Conservation (phyloP, 2,113 vertebrate genomes). For the Onychorhynchus coronatus region DNA sequence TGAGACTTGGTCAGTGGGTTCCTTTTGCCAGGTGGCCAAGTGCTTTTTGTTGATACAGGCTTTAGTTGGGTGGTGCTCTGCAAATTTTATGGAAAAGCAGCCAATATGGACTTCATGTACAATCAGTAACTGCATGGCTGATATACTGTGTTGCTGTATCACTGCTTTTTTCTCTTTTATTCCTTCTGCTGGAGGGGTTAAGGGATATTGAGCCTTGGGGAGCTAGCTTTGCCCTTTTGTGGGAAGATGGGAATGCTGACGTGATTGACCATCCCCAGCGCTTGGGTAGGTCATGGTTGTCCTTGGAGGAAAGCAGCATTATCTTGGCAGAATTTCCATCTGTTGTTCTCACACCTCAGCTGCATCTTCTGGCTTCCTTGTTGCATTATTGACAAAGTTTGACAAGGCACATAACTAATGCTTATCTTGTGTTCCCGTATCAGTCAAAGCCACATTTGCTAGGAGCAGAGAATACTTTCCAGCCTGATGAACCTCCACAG, state of each 20-base stretch:
- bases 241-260: not conserved
- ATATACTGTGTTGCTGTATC: not conserved
- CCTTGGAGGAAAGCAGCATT: not conserved
- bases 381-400: not conserved
- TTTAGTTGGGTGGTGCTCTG: not conserved
- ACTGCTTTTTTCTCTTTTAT: not conserved
- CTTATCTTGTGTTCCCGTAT: not conserved
- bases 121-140: not conserved
- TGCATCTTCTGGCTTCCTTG: not conserved
- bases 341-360: not conserved
- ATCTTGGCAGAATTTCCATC: not conserved
- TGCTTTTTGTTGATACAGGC: not conserved
- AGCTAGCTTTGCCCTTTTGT: not conserved
- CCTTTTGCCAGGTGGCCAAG: not conserved
- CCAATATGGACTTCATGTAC: not conserved
- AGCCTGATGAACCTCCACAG: not conserved
- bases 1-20: not conserved
- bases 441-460: not conserved
- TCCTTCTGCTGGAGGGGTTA: not conserved
- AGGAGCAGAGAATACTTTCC: not conserved
- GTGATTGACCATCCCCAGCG: not conserved
- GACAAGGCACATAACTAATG: accelerated
- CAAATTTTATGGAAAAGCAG: not conserved
- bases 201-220: not conserved
- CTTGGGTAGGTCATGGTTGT: not conserved